Conservation (phyloP, 2,113 vertebrate species). For the Poeciliopsis occidentalis region DNA sequence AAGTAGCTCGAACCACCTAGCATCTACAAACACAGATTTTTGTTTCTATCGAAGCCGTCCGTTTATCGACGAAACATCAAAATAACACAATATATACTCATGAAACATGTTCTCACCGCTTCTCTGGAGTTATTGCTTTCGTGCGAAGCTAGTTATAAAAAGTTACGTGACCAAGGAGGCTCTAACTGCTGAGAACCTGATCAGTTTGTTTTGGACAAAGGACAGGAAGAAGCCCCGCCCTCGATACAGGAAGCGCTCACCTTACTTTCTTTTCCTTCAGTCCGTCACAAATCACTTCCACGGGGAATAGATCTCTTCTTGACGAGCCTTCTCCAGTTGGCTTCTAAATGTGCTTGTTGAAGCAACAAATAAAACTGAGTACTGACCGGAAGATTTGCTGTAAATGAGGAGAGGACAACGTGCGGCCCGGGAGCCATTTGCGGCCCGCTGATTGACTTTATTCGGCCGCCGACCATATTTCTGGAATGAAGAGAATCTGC, state of each 20-base stretch:
- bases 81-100: neutral
- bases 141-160: neutral
- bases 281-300: neutral
- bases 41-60: neutral
- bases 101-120: no score
- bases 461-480: no score
- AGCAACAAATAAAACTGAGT: neutral
- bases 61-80: neutral
- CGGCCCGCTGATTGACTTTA: no score
- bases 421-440: no score
- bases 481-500: no score
- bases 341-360: neutral
- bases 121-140: neutral
- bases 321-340: neutral
- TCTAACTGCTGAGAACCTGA: neutral
- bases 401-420: no score
- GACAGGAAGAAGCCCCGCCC: neutral
- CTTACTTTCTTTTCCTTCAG: neutral
- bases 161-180: no score
- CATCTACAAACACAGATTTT: neutral
- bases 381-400: neutral
- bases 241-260: neutral
- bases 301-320: neutral
- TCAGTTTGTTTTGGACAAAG: conserved; percentile 10
- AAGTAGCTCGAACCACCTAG: neutral